Evolutionary conservation across 2,113 vertebrate genomes (phyloP).

Genomic region (Cryptotis parvus): DNA sequence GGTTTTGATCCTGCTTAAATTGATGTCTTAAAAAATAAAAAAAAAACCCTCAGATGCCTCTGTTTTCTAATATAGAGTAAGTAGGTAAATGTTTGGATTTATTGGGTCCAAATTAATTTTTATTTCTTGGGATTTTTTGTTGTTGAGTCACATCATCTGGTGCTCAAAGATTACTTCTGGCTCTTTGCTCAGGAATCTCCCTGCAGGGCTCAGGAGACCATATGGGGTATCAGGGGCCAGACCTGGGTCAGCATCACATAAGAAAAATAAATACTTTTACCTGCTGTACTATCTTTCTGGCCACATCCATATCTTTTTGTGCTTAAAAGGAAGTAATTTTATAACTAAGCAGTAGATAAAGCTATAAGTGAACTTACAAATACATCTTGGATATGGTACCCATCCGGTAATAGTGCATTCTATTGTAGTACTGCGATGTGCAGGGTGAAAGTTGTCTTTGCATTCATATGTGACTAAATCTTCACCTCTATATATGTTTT

Average conservation of each 20-base stretch:
- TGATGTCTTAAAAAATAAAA: neutral
- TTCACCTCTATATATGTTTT: slow-evolving; percentile 15
- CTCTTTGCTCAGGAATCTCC: no score
- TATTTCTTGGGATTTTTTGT: no score
- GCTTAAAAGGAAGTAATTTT: neutral
- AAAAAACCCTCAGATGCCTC: neutral
- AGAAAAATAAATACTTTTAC: no score
- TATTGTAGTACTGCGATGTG: fast-evolving
- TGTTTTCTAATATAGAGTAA: no score
- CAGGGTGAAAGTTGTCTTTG: slow-evolving; percentile 51
- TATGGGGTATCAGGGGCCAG: no score
- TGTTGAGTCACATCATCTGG: no score
- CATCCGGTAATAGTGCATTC: slow-evolving; percentile 80
- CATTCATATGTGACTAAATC: slow-evolving; percentile 63
- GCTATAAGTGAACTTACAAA: slow-evolving; percentile 81
- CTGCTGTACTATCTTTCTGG: no score
- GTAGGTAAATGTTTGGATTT: no score
- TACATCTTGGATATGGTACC: slow-evolving; percentile 80
- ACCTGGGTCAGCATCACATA: no score
- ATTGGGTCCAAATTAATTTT: no score
- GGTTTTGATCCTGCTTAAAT: neutral
- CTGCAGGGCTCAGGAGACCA: no score
- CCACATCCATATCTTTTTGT: neutral
- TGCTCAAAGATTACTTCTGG: no score
- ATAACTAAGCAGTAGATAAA: neutral